Conservation (phyloP, 2,888 invertebrate genomes). For the Drosophila quinaria region DNA sequence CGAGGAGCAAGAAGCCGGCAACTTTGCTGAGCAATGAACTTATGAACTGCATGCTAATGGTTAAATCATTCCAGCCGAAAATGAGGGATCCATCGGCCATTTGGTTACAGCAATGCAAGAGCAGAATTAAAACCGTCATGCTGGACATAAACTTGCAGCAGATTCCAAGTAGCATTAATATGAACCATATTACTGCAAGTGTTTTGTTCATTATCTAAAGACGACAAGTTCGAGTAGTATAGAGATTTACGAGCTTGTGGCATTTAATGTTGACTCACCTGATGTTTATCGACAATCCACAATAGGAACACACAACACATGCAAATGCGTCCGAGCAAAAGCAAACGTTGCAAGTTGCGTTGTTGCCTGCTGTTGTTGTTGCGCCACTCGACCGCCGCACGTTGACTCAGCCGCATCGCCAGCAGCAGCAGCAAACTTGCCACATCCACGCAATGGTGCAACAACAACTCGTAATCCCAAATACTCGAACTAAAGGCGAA, state of each 20-base stretch:
- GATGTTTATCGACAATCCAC: conserved; percentile 9
- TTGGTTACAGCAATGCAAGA: conserved; percentile 19
- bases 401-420: conserved; percentile 19
- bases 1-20: conserved; percentile 43
- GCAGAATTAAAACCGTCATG: conserved; percentile 9
- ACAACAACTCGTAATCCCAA: conserved; percentile 12
- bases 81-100: conserved; percentile 14
- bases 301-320: conserved; percentile 13
- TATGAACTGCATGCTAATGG: conserved; percentile 35
- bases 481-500: conserved; percentile 5
- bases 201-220: conserved; percentile 11
- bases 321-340: conserved; percentile 21
- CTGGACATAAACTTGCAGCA: conserved; percentile 14
- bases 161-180: conserved; percentile 35
- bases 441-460: conserved; percentile 33
- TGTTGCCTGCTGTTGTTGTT: neutral
- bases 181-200: neutral
- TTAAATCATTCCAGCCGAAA: conserved; percentile 45
- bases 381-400: conserved; percentile 1
- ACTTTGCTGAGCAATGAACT: conserved; percentile 22
- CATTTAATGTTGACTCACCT: conserved; percentile 18
- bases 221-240: neutral
- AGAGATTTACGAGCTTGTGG: neutral
- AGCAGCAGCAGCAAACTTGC: conserved; percentile 45
- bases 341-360: conserved; percentile 7